phyloP scores from a whole-genome alignment of 2,797 vertebrate species.

The Echeneis naucrates region DNA sequence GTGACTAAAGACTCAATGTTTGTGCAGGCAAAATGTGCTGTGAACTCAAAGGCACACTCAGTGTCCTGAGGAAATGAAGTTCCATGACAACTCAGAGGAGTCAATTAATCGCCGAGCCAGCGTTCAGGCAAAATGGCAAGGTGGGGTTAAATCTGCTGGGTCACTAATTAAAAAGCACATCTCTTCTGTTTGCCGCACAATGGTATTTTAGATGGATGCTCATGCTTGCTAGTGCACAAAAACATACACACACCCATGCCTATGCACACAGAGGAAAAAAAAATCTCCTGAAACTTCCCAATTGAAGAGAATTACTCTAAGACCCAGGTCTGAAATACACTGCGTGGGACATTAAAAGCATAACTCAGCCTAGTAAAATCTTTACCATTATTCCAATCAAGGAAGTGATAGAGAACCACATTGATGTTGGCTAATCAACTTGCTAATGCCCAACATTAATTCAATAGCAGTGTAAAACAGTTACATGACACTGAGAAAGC shows the following conservation, averaged over 20 bases:
- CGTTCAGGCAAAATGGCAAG: conserved; percentile 80
- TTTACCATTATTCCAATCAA: conserved; percentile 62
- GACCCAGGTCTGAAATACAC: conserved; percentile 10
- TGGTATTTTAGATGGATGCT: conserved; percentile 59
- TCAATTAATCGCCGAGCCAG: conserved; percentile 80
- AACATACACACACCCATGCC: background rate
- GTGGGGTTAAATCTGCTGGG: conserved; percentile 79
- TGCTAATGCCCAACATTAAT: conserved; percentile 68
- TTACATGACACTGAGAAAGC: conserved; percentile 79
- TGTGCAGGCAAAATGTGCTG: conserved; percentile 68
- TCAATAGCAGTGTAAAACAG: conserved; percentile 66
- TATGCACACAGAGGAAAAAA: conserved; percentile 5
- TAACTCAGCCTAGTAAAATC: conserved; percentile 47
- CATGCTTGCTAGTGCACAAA: conserved; percentile 19
- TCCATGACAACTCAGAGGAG: conserved; percentile 78
- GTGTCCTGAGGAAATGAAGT: conserved; percentile 75
- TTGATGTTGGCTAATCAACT: conserved; percentile 66
- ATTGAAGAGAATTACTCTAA: conserved; percentile 1
- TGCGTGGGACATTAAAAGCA: conserved; percentile 39
- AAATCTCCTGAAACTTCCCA: conserved; percentile 42
- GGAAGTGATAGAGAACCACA: conserved; percentile 45
- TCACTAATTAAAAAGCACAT: conserved; percentile 83
- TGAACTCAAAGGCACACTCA: conserved; percentile 63
- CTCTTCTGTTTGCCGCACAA: conserved; percentile 62
- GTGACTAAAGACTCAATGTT: conserved; percentile 74